Conservation (phyloP, 64 coral and sea anemone species). For the Orbicella faveolata region DNA sequence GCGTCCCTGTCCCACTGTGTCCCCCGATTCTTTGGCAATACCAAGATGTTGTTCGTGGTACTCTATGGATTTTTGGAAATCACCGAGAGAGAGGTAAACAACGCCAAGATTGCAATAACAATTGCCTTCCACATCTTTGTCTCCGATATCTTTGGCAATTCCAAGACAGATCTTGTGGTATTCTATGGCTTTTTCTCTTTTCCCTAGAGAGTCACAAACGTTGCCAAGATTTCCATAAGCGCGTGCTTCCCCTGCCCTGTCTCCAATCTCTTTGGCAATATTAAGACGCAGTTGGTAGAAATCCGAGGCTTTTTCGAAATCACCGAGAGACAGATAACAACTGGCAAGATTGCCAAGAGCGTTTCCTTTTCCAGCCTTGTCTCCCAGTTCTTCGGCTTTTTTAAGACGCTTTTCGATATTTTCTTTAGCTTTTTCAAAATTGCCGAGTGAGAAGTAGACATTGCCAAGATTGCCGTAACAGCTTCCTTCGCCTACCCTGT, state of each 20-base stretch:
- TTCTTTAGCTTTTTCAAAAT: background rate
- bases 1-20: background rate
- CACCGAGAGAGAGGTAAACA: background rate
- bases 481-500: background rate
- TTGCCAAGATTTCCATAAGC: background rate
- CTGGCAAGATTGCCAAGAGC: background rate
- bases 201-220: background rate
- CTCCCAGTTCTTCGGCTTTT: background rate
- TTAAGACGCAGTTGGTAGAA: background rate
- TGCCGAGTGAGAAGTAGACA: background rate
- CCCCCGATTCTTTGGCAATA: background rate
- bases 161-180: background rate
- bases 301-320: background rate
- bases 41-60: background rate
- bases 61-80: background rate
- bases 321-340: background rate
- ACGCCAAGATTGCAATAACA: constrained; percentile 10
- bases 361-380: background rate
- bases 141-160: background rate
- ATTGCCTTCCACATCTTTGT: background rate
- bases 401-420: background rate
- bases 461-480: background rate
- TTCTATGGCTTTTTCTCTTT: background rate
- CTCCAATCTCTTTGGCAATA: background rate
- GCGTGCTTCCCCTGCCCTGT: background rate